These are phyloP conservation scores for Margarornis squamiger DNA, from an alignment of 2,797 vertebrate species.

Conservation along the genomic window DNA sequence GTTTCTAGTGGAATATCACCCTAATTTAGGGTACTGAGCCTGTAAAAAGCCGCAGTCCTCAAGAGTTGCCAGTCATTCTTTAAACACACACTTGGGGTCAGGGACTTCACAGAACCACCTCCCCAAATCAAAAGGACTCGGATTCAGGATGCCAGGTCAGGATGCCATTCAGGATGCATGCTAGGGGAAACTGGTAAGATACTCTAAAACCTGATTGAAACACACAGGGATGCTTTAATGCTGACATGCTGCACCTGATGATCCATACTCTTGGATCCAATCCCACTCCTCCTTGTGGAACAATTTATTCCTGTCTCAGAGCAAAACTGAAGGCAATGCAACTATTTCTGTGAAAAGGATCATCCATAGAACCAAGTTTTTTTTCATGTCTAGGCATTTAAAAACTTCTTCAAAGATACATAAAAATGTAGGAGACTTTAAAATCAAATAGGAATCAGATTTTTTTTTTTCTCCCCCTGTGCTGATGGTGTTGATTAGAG, in stretches of 20 bases:
- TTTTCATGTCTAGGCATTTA: neutral
- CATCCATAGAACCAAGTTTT: neutral
- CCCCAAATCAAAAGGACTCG: neutral
- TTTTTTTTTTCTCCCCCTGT: neutral
- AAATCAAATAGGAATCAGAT: constrained; percentile 48
- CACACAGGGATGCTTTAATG: neutral
- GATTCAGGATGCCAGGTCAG: neutral
- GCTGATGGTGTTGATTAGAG: constrained; percentile 60
- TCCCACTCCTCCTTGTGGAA: neutral
- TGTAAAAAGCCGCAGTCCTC: neutral
- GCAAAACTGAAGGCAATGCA: neutral
- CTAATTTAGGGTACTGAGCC: neutral
- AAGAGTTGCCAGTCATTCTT: neutral
- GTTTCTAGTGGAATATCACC: neutral
- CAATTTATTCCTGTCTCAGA: neutral
- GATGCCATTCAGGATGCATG: neutral
- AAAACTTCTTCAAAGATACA: neutral
- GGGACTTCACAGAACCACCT: neutral
- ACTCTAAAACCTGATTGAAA: neutral
- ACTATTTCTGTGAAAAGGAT: neutral
- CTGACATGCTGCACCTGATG: neutral
- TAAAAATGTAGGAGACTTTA: neutral
- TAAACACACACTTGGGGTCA: neutral
- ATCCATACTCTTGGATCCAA: neutral
- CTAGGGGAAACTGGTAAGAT: neutral